phyloP scores from a whole-genome alignment of 2,888 invertebrate species.

The Nomada lathburiana region DNA sequence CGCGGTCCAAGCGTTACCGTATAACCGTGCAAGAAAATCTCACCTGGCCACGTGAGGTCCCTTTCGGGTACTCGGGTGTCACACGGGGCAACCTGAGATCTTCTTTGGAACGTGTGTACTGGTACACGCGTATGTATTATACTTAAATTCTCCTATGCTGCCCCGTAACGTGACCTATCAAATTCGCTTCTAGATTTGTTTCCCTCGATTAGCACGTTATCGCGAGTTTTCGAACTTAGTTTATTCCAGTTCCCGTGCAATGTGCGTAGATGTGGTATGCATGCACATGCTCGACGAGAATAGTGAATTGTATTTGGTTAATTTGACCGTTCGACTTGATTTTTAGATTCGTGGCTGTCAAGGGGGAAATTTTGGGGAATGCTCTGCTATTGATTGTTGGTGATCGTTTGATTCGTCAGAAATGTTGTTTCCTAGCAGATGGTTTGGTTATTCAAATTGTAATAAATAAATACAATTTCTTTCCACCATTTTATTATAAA shows the following conservation, averaged over 20 bases:
- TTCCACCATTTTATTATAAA: too few species aligned
- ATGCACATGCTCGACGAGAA: too few species aligned
- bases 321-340: too few species aligned
- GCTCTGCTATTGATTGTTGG: too few species aligned
- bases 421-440: too few species aligned
- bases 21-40: slow-evolving; percentile 75
- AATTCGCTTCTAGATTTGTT: slow-evolving; percentile 30
- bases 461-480: too few species aligned
- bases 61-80: slow-evolving; percentile 78
- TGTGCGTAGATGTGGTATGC: too few species aligned
- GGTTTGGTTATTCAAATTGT: too few species aligned
- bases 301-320: too few species aligned
- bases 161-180: slow-evolving; percentile 33
- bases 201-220: slow-evolving; percentile 18
- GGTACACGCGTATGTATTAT: slow-evolving; percentile 37
- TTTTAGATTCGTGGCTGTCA: too few species aligned
- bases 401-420: too few species aligned
- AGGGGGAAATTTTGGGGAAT: too few species aligned
- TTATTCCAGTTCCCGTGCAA: not conserved
- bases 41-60: slow-evolving; percentile 72
- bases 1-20: slow-evolving; percentile 71
- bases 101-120: slow-evolving; percentile 65
- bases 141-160: slow-evolving; percentile 29
- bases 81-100: slow-evolving; percentile 77
- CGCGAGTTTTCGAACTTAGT: not conserved